phyloP scores from a whole-genome alignment of 2,888 invertebrate species.

The Platycheirus albimanus region DNA sequence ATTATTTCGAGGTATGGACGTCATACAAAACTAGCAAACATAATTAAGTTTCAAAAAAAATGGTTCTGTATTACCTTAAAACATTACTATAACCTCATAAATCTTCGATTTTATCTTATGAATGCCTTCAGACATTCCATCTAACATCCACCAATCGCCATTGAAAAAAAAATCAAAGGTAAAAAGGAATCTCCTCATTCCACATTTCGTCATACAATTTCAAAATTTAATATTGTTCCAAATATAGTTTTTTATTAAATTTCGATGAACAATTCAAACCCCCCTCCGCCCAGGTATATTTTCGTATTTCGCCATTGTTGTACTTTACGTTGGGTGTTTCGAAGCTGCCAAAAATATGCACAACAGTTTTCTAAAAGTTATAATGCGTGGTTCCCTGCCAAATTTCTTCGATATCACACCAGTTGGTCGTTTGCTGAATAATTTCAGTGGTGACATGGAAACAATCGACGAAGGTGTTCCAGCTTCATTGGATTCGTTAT shows the following conservation, averaged over 20 bases:
- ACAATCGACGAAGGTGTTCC: conserved; percentile 86
- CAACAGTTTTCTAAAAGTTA: conserved; percentile 83
- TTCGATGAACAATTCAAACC: conserved; percentile 1
- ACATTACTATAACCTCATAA: background rate
- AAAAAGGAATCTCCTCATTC: conserved; percentile 4
- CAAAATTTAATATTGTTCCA: conserved; percentile 25
- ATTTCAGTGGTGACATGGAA: conserved; percentile 88
- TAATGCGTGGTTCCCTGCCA: conserved; percentile 86
- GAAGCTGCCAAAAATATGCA: conserved; percentile 86
- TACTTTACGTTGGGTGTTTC: conserved; percentile 85
- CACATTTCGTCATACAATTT: background rate
- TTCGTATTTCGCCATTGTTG: conserved; percentile 84
- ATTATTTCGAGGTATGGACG: conserved; percentile 16
- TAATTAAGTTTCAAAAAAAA: background rate
- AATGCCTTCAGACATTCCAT: conserved; percentile 44
- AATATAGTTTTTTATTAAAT: conserved; percentile 9
- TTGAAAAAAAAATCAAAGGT: conserved; percentile 66
- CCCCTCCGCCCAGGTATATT: conserved; percentile 82
- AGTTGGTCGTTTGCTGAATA: conserved; percentile 87
- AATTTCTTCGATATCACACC: conserved; percentile 89
- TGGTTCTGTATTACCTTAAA: background rate
- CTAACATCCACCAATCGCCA: conserved; percentile 47
- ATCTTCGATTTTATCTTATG: background rate
- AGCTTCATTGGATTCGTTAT: conserved; percentile 83
- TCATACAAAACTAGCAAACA: background rate